These are phyloP conservation scores for Noctua janthina DNA, from an alignment of 2,888 invertebrate genomes.

Conservation along the genomic window DNA sequence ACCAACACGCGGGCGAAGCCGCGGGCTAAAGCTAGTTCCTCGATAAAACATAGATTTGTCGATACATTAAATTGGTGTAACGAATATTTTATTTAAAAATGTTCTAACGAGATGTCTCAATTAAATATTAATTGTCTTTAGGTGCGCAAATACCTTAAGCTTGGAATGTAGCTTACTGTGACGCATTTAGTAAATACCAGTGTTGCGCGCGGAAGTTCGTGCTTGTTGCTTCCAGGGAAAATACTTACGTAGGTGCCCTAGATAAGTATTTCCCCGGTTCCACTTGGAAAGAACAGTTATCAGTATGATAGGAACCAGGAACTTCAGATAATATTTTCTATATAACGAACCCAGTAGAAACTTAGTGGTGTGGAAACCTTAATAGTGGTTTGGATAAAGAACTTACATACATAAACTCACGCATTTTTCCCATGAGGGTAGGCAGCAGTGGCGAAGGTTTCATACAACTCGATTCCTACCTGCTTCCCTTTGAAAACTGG, in stretches of 20 bases:
- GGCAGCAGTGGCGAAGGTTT: too few relatives aligned
- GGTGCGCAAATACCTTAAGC: constrained; percentile 16
- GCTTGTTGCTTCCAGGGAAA: not conserved
- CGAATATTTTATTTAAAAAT: constrained; percentile 20
- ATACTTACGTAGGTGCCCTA: not conserved
- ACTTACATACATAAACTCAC: not conserved
- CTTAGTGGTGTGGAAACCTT: not conserved
- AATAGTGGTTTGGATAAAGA: not conserved
- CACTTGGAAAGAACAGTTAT: not conserved
- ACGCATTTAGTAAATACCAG: constrained; percentile 44
- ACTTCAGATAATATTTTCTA: not conserved
- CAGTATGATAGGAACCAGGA: not conserved
- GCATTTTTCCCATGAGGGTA: too few relatives aligned
- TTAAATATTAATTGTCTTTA: constrained; percentile 17
- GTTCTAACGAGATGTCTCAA: constrained; percentile 23
- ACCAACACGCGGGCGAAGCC: not conserved
- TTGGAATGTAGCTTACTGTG: constrained; percentile 29
- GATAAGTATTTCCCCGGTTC: not conserved
- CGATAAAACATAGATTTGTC: not conserved
- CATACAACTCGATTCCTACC: too few relatives aligned
- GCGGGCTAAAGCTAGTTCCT: not conserved
- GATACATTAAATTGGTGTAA: not conserved
- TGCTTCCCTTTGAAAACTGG: too few relatives aligned
- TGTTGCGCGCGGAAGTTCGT: constrained; percentile 2
- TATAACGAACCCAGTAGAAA: not conserved